Conservation (phyloP, 2,797 vertebrate genomes). For the Gymnocypris eckloni region DNA sequence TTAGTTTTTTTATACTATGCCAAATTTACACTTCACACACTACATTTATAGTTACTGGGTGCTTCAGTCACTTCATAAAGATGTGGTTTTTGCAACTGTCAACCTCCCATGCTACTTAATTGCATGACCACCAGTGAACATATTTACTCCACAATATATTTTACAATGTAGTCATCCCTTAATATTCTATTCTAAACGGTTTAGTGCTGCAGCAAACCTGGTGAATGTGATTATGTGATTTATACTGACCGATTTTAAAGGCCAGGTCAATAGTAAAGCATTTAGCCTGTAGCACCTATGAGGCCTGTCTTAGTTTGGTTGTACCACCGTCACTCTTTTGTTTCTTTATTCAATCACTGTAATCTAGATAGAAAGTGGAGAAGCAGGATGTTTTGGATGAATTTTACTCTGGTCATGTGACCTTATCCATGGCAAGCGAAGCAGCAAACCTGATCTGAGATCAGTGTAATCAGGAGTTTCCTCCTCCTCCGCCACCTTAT, state of each 20-base stretch:
- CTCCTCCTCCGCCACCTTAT: not conserved
- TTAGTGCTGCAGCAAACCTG: constrained; percentile 13
- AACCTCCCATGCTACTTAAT: not conserved
- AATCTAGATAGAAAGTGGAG: constrained; percentile 40
- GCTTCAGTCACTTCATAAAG: not conserved
- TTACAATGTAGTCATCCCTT: not conserved
- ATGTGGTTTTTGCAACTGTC: not conserved
- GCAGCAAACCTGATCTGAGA: constrained; percentile 46
- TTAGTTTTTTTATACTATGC: not conserved
- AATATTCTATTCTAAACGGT: constrained; percentile 22
- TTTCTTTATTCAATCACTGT: constrained; percentile 56
- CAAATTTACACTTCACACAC: not conserved
- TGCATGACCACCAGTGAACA: constrained; percentile 1
- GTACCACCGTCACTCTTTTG: constrained; percentile 38
- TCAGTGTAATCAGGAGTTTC: constrained; percentile 43
- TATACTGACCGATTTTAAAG: constrained; percentile 47
- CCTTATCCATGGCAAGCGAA: constrained; percentile 26
- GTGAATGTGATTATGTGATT: constrained; percentile 56
- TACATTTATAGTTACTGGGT: not conserved
- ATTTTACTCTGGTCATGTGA: constrained; percentile 66
- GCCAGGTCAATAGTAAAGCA: constrained; percentile 59
- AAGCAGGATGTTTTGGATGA: constrained; percentile 68
- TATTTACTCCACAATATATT: not conserved
- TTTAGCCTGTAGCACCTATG: constrained; percentile 50
- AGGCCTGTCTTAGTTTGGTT: constrained; percentile 13